These are phyloP conservation scores for Taenioides sp. DNA, from an alignment of 2,797 vertebrate genomes.

Conservation along the genomic window DNA sequence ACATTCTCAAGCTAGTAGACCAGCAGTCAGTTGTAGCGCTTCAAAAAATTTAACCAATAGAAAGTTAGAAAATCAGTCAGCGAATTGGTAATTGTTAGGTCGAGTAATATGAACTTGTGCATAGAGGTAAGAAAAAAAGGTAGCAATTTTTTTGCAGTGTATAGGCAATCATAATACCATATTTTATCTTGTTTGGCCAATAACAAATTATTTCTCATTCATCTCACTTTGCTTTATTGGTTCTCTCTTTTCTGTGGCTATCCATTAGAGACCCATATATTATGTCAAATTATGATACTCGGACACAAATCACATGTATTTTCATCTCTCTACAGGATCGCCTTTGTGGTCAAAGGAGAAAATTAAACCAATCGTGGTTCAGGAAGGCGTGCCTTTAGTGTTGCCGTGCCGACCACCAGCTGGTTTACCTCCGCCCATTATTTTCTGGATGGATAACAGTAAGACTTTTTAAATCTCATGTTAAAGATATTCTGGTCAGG, in stretches of 20 bases:
- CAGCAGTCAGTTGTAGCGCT: too few species aligned
- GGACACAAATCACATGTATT: conserved; percentile 10
- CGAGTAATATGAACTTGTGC: too few species aligned
- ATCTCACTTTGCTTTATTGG: conserved; percentile 31
- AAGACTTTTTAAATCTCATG: conserved; percentile 60
- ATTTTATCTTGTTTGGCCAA: not conserved
- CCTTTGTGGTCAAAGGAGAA: conserved; percentile 98
- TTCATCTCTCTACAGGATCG: conserved; percentile 79
- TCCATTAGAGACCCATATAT: conserved; percentile 28
- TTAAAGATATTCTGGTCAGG: not conserved
- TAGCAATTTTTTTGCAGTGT: too few species aligned
- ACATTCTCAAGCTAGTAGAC: too few species aligned
- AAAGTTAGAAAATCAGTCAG: too few species aligned
- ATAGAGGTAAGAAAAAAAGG: too few species aligned
- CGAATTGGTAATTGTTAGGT: too few species aligned
- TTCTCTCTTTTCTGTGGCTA: conserved; percentile 30
- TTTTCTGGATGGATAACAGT: conserved; percentile 99
- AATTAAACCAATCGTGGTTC: conserved; percentile 83
- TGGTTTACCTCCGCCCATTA: conserved; percentile 92
- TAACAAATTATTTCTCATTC: conserved; percentile 29
- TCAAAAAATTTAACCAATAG: too few species aligned
- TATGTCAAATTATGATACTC: conserved; percentile 14
- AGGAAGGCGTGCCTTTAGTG: conserved; percentile 85
- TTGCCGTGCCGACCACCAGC: conserved; percentile 90
- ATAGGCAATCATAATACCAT: not conserved